A percentile compares a stretch with the other conserved stretches of the same genome.
Evolutionary conservation across 1,140 invertebrate genomes (phyloP).

Genomic region (Tetranychus urticae): DNA sequence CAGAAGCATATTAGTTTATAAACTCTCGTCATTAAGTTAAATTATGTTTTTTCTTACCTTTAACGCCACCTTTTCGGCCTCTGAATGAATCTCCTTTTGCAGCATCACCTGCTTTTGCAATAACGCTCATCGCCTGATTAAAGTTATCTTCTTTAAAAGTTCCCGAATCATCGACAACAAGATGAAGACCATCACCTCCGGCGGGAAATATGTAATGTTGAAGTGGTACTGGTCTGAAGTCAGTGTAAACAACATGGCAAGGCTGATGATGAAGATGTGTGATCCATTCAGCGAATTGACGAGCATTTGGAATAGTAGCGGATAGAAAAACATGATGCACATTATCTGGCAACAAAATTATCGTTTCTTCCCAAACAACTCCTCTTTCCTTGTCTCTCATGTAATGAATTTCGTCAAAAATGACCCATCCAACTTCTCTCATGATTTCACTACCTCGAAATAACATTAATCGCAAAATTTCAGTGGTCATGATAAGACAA

Average conservation of each 20-base stretch:
- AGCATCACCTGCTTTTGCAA: conserved; percentile 46
- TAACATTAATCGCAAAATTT: conserved; percentile 95
- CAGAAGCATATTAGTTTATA: background rate
- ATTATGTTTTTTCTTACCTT: conserved; percentile 20
- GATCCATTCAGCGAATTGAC: conserved; percentile 96
- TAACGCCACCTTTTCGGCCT: conserved; percentile 29
- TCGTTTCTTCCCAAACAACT: conserved; percentile 97
- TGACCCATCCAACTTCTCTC: conserved; percentile 96
- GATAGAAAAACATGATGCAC: conserved; percentile 97
- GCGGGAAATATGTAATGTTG: conserved; percentile 95
- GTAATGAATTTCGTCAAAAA: conserved; percentile 99
- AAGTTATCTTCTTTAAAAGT: conserved; percentile 94
- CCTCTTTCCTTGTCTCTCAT: conserved; percentile 98
- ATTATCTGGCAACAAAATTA: conserved; percentile 89
- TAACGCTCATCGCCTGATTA: conserved; percentile 70
- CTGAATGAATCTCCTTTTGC: conserved; percentile 37
- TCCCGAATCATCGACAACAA: conserved; percentile 80
- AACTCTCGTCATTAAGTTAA: background rate
- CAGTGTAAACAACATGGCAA: conserved; percentile 97
- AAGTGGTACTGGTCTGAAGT: conserved; percentile 84
- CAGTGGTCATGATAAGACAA: conserved; percentile 98
- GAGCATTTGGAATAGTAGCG: conserved; percentile 95
- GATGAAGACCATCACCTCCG: conserved; percentile 77
- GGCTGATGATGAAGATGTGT: conserved; percentile 68
- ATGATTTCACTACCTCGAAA: conserved; percentile 94